Conservation (phyloP, 2,797 vertebrate genomes). For the Pangasius krempfi region DNA sequence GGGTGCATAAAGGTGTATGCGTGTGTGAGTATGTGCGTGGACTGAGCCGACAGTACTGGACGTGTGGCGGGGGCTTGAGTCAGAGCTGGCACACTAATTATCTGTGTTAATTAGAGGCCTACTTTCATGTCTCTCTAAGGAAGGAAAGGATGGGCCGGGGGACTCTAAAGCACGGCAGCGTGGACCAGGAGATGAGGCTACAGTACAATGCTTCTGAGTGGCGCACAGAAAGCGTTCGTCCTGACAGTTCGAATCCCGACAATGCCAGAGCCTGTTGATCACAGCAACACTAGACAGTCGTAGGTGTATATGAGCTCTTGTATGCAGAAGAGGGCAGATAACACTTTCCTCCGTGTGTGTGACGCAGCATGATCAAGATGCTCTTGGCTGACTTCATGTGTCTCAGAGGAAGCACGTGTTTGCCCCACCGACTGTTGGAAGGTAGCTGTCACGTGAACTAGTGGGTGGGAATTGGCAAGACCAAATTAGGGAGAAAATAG, state of each 20-base stretch:
- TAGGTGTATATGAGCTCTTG: neutral
- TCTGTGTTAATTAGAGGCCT: conserved; percentile 55
- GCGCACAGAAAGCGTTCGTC: neutral
- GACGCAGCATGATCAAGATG: neutral
- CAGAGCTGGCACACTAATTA: conserved; percentile 54
- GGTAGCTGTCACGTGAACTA: neutral
- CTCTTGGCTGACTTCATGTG: neutral
- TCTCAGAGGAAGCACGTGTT: no score
- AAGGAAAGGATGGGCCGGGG: conserved; percentile 10
- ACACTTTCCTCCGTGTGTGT: neutral
- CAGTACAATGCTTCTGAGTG: neutral
- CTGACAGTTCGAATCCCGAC: neutral
- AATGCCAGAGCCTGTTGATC: neutral
- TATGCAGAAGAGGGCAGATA: neutral
- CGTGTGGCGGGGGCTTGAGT: conserved; percentile 37
- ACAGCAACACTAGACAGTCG: neutral
- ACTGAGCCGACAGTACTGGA: conserved; percentile 24
- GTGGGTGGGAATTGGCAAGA: neutral
- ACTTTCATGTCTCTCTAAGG: conserved; percentile 53
- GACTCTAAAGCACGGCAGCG: conserved; percentile 15
- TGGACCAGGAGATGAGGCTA: neutral
- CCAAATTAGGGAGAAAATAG: neutral
- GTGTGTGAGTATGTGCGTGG: conserved; percentile 10
- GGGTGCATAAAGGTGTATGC: neutral
- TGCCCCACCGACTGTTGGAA: neutral